These are phyloP conservation scores for Cichladusa arquata DNA, from an alignment of 2,113 vertebrate species.

Conservation along the genomic window DNA sequence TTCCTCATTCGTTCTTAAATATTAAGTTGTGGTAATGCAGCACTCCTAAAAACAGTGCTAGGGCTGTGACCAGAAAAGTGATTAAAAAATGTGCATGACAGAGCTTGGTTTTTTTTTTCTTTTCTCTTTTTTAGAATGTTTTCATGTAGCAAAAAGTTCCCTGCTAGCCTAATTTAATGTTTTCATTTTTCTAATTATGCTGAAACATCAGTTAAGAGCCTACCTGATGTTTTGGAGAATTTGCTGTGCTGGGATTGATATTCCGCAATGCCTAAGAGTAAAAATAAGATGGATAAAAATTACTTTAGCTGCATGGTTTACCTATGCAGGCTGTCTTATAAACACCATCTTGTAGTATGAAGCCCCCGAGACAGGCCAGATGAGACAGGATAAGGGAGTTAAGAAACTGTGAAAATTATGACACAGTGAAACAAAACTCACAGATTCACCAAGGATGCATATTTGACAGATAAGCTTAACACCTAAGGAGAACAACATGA, in stretches of 20 bases:
- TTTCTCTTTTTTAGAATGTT: not conserved
- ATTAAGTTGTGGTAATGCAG: not conserved
- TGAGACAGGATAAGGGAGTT: conserved; percentile 66
- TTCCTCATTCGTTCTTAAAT: not conserved
- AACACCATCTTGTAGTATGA: conserved; percentile 71
- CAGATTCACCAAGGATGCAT: conserved; percentile 28
- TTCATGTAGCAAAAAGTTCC: conserved; percentile 39
- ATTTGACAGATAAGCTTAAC: conserved; percentile 47
- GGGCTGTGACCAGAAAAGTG: not conserved
- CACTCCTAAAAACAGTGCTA: not conserved
- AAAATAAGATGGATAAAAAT: conserved; percentile 83
- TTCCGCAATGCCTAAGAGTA: conserved; percentile 85
- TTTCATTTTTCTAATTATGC: conserved; percentile 62
- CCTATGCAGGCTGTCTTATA: conserved; percentile 74
- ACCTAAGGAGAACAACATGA: not conserved
- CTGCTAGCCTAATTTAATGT: conserved; percentile 62
- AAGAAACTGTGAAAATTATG: conserved; percentile 58
- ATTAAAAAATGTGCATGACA: not conserved
- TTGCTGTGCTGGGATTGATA: conserved; percentile 85
- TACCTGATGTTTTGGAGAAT: conserved; percentile 87
- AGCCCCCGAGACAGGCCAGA: conserved; percentile 73
- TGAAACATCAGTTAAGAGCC: conserved; percentile 81
- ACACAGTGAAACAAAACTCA: conserved; percentile 60
- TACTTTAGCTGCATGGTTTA: conserved; percentile 77
- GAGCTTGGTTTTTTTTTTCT: not conserved